These are phyloP conservation scores for Aplodontia rufa DNA, from an alignment of 2,113 vertebrate species.

Conservation along the genomic window DNA sequence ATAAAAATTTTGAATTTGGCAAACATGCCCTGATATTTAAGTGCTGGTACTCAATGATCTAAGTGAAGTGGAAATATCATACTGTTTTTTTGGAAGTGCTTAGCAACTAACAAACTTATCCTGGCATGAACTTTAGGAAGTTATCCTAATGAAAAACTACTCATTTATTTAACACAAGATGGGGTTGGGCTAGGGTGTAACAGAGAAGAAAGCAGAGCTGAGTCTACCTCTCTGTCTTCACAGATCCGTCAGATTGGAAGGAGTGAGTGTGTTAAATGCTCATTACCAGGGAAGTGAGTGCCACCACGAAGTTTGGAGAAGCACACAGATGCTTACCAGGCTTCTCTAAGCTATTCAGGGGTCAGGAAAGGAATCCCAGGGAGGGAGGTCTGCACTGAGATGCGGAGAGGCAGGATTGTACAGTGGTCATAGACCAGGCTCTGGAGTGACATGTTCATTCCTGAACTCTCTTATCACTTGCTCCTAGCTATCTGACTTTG, in stretches of 20 bases:
- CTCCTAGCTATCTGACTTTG: neutral
- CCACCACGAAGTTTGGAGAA: neutral
- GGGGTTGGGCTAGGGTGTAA: no score
- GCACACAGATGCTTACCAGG: neutral
- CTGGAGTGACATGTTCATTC: neutral
- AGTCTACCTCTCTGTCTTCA: neutral
- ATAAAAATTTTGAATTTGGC: neutral
- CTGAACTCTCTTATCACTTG: no score
- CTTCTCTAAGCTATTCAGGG: neutral
- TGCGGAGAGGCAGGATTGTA: neutral
- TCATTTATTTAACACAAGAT: neutral
- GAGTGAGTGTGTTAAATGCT: neutral
- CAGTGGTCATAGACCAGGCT: neutral
- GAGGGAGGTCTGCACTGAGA: neutral
- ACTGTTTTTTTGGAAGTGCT: neutral
- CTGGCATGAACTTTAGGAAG: neutral
- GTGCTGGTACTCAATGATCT: neutral
- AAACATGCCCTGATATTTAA: neutral
- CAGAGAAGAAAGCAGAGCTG: neutral
- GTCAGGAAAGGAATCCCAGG: neutral
- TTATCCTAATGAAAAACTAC: neutral
- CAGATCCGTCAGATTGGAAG: neutral
- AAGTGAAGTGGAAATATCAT: neutral
- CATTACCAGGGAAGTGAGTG: neutral
- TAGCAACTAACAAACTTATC: neutral